Evolutionary conservation across 1,140 invertebrate species (phyloP).

Genomic region (Globodera rostochiensis): DNA sequence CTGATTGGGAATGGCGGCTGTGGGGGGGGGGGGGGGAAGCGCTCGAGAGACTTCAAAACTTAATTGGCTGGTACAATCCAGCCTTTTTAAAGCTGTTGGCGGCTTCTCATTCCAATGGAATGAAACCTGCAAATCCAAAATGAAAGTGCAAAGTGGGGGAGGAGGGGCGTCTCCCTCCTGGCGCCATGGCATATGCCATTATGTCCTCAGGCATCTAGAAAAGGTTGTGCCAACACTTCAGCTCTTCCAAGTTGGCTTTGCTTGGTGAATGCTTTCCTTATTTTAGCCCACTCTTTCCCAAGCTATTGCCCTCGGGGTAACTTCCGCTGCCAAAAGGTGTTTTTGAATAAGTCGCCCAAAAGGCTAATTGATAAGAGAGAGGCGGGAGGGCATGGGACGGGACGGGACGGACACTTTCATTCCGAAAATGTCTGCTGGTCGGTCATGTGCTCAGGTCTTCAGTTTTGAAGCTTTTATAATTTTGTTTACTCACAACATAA

Average conservation of each 20-base stretch:
- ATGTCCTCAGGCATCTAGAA: not conserved
- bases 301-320: not conserved
- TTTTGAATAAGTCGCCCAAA: conserved; percentile 4
- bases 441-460: not conserved
- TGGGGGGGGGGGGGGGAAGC: not conserved
- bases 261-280: not conserved
- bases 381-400: not conserved
- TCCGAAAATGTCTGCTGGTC: not conserved
- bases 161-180: too few relatives aligned
- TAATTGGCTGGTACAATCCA: not conserved
- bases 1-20: not conserved
- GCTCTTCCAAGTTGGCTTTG: not conserved
- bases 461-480: too few relatives aligned
- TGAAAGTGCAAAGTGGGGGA: not conserved
- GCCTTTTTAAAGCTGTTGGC: not conserved
- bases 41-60: not conserved
- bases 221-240: not conserved
- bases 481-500: too few relatives aligned
- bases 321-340: not conserved
- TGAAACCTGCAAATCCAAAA: not conserved
- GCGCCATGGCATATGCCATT: not conserved
- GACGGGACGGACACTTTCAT: not conserved
- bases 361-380: not conserved
- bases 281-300: not conserved
- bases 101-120: not conserved